These are phyloP conservation scores for Lypha dubia DNA, from an alignment of 2,888 invertebrate genomes.

Conservation along the genomic window DNA sequence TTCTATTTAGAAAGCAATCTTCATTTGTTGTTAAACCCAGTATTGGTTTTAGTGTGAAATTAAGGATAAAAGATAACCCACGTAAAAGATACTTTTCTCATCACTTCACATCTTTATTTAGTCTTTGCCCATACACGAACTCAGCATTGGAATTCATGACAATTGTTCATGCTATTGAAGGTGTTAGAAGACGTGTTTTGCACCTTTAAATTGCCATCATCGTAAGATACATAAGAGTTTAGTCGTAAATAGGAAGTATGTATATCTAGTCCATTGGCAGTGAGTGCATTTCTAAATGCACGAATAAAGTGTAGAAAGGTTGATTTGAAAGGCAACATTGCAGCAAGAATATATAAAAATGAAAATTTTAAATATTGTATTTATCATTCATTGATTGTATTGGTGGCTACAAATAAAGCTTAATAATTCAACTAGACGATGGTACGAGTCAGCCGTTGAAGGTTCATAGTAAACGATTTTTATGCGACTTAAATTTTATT, in stretches of 20 bases:
- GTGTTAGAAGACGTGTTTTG: conserved; percentile 67
- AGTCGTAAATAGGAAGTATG: background rate
- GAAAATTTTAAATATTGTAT: background rate
- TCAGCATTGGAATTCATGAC: conserved; percentile 67
- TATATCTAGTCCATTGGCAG: background rate
- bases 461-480: no score
- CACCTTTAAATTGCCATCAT: conserved; percentile 58
- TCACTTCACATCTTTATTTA: conserved; percentile 13
- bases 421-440: no score
- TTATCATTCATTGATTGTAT: background rate
- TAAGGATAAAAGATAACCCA: conserved; percentile 66
- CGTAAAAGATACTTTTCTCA: conserved; percentile 54
- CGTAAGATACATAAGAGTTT: conserved; percentile 17
- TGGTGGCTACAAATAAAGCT: background rate
- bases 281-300: background rate
- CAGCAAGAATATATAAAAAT: no score
- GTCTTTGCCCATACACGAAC: background rate
- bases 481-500: background rate
- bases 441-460: no score
- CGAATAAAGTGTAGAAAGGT: background rate
- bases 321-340: no score
- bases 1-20: background rate
- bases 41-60: conserved; percentile 52
- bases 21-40: conserved; percentile 19
- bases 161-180: conserved; percentile 55